Base-by-base conservation (phyloP, 2,888 invertebrate genomes). In the Rhimphoctona megacephalus region DNA sequence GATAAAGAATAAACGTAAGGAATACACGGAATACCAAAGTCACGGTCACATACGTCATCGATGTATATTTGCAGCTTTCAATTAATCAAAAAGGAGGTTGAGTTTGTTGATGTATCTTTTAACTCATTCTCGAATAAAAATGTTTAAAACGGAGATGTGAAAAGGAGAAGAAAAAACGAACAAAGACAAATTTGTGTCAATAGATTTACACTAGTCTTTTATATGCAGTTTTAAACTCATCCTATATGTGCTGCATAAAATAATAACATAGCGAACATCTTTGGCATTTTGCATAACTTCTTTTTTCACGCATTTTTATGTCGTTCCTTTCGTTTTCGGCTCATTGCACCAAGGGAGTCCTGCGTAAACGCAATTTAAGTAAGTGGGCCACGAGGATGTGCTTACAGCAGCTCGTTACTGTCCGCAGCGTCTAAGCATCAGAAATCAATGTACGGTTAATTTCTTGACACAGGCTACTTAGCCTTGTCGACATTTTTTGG, bases 291-390 rank as follows among this genome's bases (percentile, higher is more conserved):
- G n/a, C 39, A 30, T 7, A 14, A n/a, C 49, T 22, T 22, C 46
- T 83, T 57, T 46, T 64, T 61, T 54, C 54, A 61, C 17, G 52
- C 14, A 49, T 72, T 33, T 66, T 74, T 54, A 66, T 54, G 70
- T 89, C 84, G 79, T 86, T 64, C 79, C 86, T 89, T 89, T 90
- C 87, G 87, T 89, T 90, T 90, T 90, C 89, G 85, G 85, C 87
- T 81, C 73, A 22, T 54, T 66, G 74, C 67, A 39, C 33, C 11
- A 36, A 17, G 9, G 25, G 43, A 33, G 9, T 2, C n/a, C 14
- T 3, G 19, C 67, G 39, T 70, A n/a, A 66, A 33, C 43, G 54
- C 66, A 39, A 25, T 77, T 17, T 5, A 22, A 73, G 22, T 46
- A 54, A 90, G 90, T 90, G 83, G 90, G 86, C 74, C 88, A 83